Percentiles rank a stretch among this genome's conserved stretches.
phyloP scores from a whole-genome alignment of 2,888 invertebrate genomes.

The Hermaeophaga mercurialis region DNA sequence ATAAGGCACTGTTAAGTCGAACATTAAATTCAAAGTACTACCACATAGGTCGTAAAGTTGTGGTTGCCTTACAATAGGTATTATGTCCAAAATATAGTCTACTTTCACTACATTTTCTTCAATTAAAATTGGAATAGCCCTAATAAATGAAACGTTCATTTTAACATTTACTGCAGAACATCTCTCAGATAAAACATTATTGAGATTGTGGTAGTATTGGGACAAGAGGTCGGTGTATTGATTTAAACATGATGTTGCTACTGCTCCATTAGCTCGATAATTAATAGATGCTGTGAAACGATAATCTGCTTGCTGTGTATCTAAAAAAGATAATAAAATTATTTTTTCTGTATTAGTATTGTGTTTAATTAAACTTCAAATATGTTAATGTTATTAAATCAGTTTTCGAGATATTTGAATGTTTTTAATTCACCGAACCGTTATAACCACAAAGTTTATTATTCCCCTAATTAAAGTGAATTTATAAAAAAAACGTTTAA shows the following conservation, averaged over 20 bases:
- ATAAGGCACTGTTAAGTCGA: constrained; percentile 91
- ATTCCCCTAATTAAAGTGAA: no score
- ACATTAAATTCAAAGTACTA: constrained; percentile 89
- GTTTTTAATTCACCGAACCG: no score
- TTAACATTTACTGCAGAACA: constrained; percentile 95
- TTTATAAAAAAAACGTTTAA: no score
- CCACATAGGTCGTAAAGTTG: constrained; percentile 95
- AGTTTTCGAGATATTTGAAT: no score
- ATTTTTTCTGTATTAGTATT: no score
- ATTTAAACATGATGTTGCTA: constrained; percentile 79
- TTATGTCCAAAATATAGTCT: constrained; percentile 86
- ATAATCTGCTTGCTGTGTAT: constrained; percentile 93
- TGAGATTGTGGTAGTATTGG: constrained; percentile 80
- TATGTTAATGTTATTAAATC: no score
- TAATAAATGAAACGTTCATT: constrained; percentile 90
- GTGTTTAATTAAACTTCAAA: no score
- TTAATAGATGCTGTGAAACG: constrained; percentile 86
- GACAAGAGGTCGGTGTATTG: constrained; percentile 84
- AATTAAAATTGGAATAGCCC: constrained; percentile 76
- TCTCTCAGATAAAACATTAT: constrained; percentile 82
- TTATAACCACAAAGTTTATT: no score
- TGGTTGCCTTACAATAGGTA: constrained; percentile 86
- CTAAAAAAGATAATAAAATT: constrained; percentile 61
- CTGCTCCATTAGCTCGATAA: constrained; percentile 89
- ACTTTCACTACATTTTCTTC: constrained; percentile 90